Evolutionary conservation across 53 echinoderm and acorn worm genomes (phyloP), one percentile per base, ranked within the genome.

Genomic region (Pentamera pediparva): DNA sequence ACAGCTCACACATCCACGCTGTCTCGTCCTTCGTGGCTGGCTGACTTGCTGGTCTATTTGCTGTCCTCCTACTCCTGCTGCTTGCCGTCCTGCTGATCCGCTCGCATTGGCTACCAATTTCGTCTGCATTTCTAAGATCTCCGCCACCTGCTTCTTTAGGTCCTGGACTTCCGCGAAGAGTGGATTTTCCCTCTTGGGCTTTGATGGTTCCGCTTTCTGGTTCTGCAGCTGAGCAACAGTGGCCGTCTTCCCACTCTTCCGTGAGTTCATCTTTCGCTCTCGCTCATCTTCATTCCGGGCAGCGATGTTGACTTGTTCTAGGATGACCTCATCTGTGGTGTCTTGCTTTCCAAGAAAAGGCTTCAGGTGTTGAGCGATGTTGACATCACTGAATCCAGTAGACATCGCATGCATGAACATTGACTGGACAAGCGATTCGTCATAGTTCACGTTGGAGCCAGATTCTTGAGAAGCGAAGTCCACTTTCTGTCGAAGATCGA

Each of bases 381-480:
- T 28, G 19, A 22, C 43, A 33, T 58, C 27, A 17, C 17, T 9
- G 43, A 60, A 6, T 6, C 62, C 77, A 9, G 62, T 76, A 11
- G 26, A 32, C 2, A 62, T 33, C 3, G 45, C n/a, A n/a, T 62
- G 77, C 5, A 62, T 10, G 9, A 62, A 76, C 77, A 62, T 76
- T n/a, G 12, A 22, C 2, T 76, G 21, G 17, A 76, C 76, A 13
- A 76, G 59, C 18, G 54, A 15, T 19, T 35, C 61, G 10, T 76
- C 59, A 37, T 76, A 76, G 2, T 34, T 6, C 40, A 82, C 37
- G 4, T 39, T 21, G n/a, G n/a, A n/a, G n/a, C n/a, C n/a, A n/a
- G n/a, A n/a, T 27, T 82, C 82, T 21, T 82, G 11, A 1, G 83
- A 65, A 2, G 70, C 77, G 35, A 83, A 83, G n/a, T 49, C n/a